Base-by-base conservation (phyloP, 2,797 vertebrate genomes). In the Cyclura pinguis region DNA sequence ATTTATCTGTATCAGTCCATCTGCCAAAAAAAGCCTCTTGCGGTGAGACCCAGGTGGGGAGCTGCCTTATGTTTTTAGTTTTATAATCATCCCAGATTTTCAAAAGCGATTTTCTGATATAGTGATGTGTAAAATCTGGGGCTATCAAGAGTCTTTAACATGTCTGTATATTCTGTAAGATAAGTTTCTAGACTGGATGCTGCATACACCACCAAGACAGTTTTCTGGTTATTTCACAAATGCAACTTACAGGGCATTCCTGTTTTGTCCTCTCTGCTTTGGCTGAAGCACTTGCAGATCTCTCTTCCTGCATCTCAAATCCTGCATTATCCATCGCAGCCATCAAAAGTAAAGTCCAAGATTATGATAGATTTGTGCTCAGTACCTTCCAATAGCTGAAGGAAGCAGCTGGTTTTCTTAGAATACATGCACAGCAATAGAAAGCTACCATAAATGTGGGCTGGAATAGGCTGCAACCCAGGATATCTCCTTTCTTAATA, bases 311-410 rank as follows among this genome's bases (percentile, higher is more conserved):
- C 86, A 95, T 90, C 77, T 97, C 96, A 89, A 96, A 97, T 1
- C 92, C 96, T 3, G 78, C 35, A 50, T 96, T 97, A 78, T 96
- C 95, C 96, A 96, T 95, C 89, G 89, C 86, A 62, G 3, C 35
- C 2, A 27, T 29, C 50, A 6, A 47, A 85, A 80, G 18, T 42
- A 9, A 27, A 89, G 18, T 85, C 74, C 74, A 76, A 83, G 57
- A 62, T 64, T 38, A 67, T 74, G 52, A 86, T 81, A 4, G 0
- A 22, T 64, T 38, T 1, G 72, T 88, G 74, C 69, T 6, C 24
- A 52, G 14, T 29, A 16, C 22, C 93, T 32, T 50, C 92, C 73
- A 88, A 90, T 72, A 87, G 82, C 7, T 91, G 67, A 84, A 92
- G 90, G 90, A 95, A 94, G 59, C 67, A 24, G 47, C 83, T 92